These are phyloP conservation scores for Leptinotarsa juncta DNA, from an alignment of 2,888 invertebrate species.

Conservation along the genomic window DNA sequence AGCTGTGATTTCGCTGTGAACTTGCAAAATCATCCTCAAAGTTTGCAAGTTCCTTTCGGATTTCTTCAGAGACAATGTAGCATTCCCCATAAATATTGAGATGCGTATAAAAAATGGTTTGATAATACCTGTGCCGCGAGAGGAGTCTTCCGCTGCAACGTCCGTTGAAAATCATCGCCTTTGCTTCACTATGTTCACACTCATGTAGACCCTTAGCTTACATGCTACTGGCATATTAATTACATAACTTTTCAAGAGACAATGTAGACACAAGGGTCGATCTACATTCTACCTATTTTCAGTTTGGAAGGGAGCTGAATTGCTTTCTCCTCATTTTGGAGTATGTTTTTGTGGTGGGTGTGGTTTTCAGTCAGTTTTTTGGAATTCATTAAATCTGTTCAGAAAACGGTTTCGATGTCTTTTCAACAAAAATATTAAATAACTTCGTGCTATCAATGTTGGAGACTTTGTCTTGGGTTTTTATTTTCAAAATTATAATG, in stretches of 20 bases:
- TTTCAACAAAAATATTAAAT: not conserved
- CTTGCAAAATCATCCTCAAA: too few relatives aligned
- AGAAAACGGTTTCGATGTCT: not conserved
- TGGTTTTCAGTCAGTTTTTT: not conserved
- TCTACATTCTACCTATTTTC: constrained; percentile 53
- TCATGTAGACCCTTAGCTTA: constrained; percentile 58
- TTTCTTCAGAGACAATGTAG: not conserved
- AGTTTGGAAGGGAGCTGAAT: constrained; percentile 25
- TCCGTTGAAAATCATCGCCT: constrained; percentile 53
- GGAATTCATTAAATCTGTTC: constrained; percentile 29
- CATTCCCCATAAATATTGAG: constrained; percentile 38
- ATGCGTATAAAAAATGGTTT: constrained; percentile 66
- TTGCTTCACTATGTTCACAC: constrained; percentile 51
- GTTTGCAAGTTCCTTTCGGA: too few relatives aligned
- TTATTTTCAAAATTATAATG: too few relatives aligned
- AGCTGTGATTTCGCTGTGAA: too few relatives aligned
- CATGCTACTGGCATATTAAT: constrained; percentile 60
- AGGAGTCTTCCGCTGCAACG: constrained; percentile 58
- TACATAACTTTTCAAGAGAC: constrained; percentile 56
- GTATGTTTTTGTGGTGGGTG: constrained; percentile 5
- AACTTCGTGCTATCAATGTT: not conserved
- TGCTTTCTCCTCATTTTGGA: constrained; percentile 20
- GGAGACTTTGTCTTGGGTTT: too few relatives aligned
- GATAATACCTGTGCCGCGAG: constrained; percentile 72
- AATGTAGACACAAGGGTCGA: constrained; percentile 50